Base-by-base conservation (phyloP, 1,140 invertebrate species). In the Oncopeltus fasciatus region DNA sequence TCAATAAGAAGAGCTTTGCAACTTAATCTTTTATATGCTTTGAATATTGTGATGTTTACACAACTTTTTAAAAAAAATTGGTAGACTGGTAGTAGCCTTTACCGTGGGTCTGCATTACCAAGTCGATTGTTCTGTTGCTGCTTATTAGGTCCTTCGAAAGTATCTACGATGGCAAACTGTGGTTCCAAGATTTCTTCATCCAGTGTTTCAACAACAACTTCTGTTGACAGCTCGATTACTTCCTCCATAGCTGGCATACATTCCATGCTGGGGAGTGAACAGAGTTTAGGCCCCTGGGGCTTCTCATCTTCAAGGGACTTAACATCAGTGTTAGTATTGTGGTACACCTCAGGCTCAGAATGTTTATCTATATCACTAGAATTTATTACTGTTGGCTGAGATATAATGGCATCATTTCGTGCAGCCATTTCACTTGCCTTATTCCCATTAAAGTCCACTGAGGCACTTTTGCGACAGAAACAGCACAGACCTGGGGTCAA, bases 41-140 rank as follows among this genome's bases (percentile, higher is more conserved):
- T n/a, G n/a, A n/a, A n/a, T n/a, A n/a, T n/a, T n/a, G n/a, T n/a
- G n/a, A n/a, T n/a, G n/a, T n/a, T n/a, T n/a, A n/a, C n/a, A n/a
- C n/a, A n/a, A n/a, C n/a, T n/a, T n/a, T n/a, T n/a, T n/a, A n/a
- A 38, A 38, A 38, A 38, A 14, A 38, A 8, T 5, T 38, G 31
- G 5, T 38, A 38, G 31, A 38, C 31, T 38, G 31, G 14, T 38
- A 8, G 16, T 53, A 53, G 24, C 12, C 49, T 53, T 53, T 53
- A 53, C 49, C 49, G 49, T 53, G 49, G 24, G 26, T 53, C 49
- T 53, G 49, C 49, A 53, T 53, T 53, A 53, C 49, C 49, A 53
- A 53, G 49, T 24, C 24, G 49, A 24, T 53, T 53, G 49, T 53
- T 53, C 11, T 46, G 44, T 14, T 53, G 49, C 14, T 53, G 20